Base-by-base conservation (phyloP, 2,888 invertebrate species). In the Eupithecia subumbrata region DNA sequence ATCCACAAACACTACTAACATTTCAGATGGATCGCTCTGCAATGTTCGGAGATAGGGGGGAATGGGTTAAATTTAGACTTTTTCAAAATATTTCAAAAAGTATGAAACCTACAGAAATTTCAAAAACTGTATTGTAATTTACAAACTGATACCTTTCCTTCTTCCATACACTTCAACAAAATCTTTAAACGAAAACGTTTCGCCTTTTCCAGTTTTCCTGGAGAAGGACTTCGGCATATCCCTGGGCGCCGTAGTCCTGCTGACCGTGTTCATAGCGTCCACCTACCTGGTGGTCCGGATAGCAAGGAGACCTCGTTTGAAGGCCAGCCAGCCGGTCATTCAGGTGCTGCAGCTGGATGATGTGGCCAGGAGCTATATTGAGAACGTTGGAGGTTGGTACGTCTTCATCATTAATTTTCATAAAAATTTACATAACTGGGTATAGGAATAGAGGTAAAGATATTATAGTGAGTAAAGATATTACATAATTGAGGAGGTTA, bases 301-400 rank as follows among this genome's bases (percentile, higher is more conserved):
- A 69, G 88, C 90, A 0, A 84, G 93, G 5, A 81, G 93, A 2
- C 86, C 91, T 2, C 85, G 94, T 7, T 67, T 81, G 52, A 94
- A 93, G 80, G 81, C 87, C 5, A 84, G 89, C 4, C 87, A 88
- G 12, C 94, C 93, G 0, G 92, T 95, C 80, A 93, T 94, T 79
- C 94, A 94, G 79, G 94, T 95, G 60, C 79, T 95, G 69, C 94
- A 93, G 77, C 85, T 94, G 0, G 94, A 94, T 56, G 94, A 95
- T 68, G 91, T 94, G 18, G 93, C 93, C 0, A 86, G 93, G 72
- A 93, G 91, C 81, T 94, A 92, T 74, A 79, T 94, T 73, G 93
- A 94, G 76, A 91, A 90, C 79, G 88, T 93, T 71, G 92, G 90
- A 87, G 94, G 93, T 94, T 75, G 81, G 85, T 84, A 82, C 80